Evolutionary conservation across 2,113 vertebrate genomes (phyloP).

Genomic region (Porphyrio hochstetteri): DNA sequence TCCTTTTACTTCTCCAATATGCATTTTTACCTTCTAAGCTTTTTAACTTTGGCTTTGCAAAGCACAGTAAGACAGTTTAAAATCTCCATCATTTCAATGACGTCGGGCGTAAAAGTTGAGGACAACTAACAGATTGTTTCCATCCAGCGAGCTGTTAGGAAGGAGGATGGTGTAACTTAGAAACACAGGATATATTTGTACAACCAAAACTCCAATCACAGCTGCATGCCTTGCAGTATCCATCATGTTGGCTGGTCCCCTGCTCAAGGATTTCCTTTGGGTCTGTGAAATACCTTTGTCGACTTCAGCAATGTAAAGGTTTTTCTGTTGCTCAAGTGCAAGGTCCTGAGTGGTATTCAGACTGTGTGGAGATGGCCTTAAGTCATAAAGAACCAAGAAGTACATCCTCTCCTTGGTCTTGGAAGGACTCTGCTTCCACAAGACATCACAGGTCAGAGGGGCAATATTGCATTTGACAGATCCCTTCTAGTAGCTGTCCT

Average conservation of each 20-base stretch:
- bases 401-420: neutral
- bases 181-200: neutral
- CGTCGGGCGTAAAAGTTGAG: neutral
- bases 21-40: neutral
- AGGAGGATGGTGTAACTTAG: neutral
- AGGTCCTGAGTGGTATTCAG: neutral
- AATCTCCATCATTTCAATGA: neutral
- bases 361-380: neutral
- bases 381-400: neutral
- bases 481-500: neutral
- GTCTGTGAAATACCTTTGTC: neutral
- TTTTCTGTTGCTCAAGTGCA: neutral
- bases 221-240: neutral
- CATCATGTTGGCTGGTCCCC: neutral
- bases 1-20: neutral
- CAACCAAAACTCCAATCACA: neutral
- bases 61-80: neutral
- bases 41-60: neutral
- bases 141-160: neutral
- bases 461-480: conserved; percentile 17
- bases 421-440: neutral
- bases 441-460: neutral
- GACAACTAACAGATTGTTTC: neutral
- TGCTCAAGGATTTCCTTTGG: neutral
- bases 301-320: neutral